Evolutionary conservation across 2,797 vertebrate genomes (phyloP), one percentile per base, ranked within the genome.

Genomic region (Nothura maculosa): DNA sequence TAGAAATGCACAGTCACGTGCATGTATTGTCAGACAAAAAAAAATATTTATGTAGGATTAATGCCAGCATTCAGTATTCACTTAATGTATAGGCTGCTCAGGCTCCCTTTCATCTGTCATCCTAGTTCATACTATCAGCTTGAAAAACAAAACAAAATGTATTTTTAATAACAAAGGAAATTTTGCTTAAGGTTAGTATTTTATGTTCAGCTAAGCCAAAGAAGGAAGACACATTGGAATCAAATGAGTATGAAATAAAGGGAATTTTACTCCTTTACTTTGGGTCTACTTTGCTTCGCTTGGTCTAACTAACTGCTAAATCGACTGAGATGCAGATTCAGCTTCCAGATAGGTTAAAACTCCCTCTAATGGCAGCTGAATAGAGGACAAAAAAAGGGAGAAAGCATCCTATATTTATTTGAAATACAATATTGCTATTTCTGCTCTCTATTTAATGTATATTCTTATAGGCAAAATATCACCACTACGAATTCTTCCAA

Each of bases 351-450:
- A 34, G 85, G 67, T 63, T 42, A 67, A 62, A 94, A 88, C 89
- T 95, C 94, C 94, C 94, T 93, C 92, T 96, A 93, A 92, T 6
- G 95, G 94, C 57, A 93, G 69, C 7, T 61, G 28, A 42, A 40
- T 63, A 77, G 84, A 91, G n/a, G 40, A 67, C 55, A 76, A 28
- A 60, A 60, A 85, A 89, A 85, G 72, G 67, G 10, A 4, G 52
- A 25, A 68, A 75, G 6, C 10, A 28, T 60, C 58, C 64, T 28
- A 10, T 20, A 58, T 20, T n/a, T 5, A 16, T 47, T 75, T 72
- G 27, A 94, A 79, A 79, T 12, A 47, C 21, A 34, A 32, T 47
- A 36, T 68, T 36, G 45, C 32, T 36, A 34, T 68, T 27, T 48
- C 36, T 50, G 32, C 18, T 24, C n/a, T 13, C 24, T 18, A 25